These are phyloP conservation scores for Triplophysa yarkandensis DNA, from an alignment of 2,797 vertebrate genomes.

Conservation along the genomic window DNA sequence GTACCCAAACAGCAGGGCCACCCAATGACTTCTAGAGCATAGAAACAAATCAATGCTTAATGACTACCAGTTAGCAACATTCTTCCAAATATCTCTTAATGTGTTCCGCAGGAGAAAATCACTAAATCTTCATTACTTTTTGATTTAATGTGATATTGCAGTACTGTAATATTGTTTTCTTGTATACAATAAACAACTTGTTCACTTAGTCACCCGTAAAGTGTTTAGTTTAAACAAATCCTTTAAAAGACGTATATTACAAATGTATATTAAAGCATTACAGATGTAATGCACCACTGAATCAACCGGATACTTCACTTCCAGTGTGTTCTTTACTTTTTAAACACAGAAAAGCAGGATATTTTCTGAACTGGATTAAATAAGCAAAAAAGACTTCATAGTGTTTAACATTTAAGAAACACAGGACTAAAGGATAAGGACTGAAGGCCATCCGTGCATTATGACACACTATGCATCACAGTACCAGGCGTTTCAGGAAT, in stretches of 20 bases:
- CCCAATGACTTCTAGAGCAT: too few relatives aligned
- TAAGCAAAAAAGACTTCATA: neutral
- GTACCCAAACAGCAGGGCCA: too few relatives aligned
- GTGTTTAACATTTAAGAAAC: constrained; percentile 57
- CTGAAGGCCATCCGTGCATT: neutral
- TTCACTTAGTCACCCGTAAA: neutral
- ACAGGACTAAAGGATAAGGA: constrained; percentile 30
- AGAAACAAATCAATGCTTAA: too few relatives aligned
- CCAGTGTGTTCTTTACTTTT: neutral
- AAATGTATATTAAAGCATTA: neutral
- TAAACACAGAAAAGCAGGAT: neutral
- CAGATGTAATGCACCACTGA: neutral
- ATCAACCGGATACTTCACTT: constrained; percentile 3
- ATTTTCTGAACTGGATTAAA: neutral
- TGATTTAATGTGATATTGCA: neutral
- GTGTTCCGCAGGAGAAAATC: too few relatives aligned
- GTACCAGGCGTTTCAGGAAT: neutral
- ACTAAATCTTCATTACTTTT: too few relatives aligned
- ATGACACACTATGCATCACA: neutral
- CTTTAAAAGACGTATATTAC: neutral
- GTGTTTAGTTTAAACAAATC: neutral
- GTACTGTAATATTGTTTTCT: neutral
- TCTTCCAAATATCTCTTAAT: too few relatives aligned
- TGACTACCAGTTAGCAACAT: too few relatives aligned
- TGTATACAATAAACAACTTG: neutral